Evolutionary conservation across 1,140 invertebrate species (phyloP), one percentile per base, ranked within the genome.

Genomic region (Aphelinus atriplicis): DNA sequence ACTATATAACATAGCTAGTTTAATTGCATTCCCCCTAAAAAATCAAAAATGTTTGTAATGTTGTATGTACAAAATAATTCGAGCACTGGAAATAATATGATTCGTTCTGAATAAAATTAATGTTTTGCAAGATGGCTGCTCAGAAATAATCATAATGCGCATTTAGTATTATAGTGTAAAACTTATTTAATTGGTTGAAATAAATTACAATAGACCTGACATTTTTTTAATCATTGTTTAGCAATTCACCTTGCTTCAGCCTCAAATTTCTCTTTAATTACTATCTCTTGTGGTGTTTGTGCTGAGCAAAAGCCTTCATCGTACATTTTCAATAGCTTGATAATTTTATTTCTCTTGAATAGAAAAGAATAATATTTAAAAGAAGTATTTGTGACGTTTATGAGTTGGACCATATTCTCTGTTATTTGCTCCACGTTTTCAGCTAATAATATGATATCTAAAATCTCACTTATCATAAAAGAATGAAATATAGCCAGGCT

Each of bases 191-290:
- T 26, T 26, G 26, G 26, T 26, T 26, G 26, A 26, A 26, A 53
- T 53, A 53, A 9, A 9, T 5, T 53, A 4, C 51, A 53, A 53
- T 53, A 53, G 51, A 58, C 26, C 26, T 58, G 26, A 58, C 10
- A 10, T 58, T 58, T 58, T 9, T 58, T 9, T 9, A 58, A 3
- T 58, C 26, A 58, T 58, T 58, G 3, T 26, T 26, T 26, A 26
- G 26, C 26, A 26, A 78, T 63, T 73, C 58, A 81, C 81, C 75
- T 76, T 7, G 64, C 66, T 3, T 65, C 2, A 4, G 66, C 53
- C 9, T 82, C 77, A 71, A 60, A 78, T 75, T 46, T 73, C n/a
- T 58, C 7, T 43, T 77, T 56, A 64, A 82, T 83, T 3, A 58
- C 6, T 2, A 63, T 63, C 71, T 83, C 81, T 3, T 42, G 48